phyloP scores from a whole-genome alignment of 2,888 invertebrate species.

The Erebia epiphron region DNA sequence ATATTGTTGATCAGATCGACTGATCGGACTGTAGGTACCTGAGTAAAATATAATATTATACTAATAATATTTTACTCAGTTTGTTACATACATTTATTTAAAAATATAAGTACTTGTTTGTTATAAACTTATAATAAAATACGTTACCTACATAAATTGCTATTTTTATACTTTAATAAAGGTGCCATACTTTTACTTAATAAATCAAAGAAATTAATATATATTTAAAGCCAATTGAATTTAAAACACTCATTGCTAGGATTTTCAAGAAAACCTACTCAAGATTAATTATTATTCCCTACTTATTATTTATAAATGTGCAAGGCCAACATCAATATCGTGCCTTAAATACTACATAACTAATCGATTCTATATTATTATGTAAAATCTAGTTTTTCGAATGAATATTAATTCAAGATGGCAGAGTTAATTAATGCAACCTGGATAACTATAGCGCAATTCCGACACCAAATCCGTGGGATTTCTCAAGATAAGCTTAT shows the following conservation, averaged over 20 bases:
- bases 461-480: not conserved
- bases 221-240: not conserved
- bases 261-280: not conserved
- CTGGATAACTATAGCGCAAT: not conserved
- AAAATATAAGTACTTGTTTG: too few relatives aligned
- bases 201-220: too few relatives aligned
- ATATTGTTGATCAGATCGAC: too few relatives aligned
- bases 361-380: not conserved
- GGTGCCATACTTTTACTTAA: too few relatives aligned
- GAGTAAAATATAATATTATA: too few relatives aligned
- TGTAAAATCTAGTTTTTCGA: not conserved
- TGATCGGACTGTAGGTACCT: too few relatives aligned
- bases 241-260: not conserved
- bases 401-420: not conserved
- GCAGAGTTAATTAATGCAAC: not conserved
- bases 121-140: too few relatives aligned
- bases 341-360: not conserved
- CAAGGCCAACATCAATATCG: not conserved
- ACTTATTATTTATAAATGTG: not conserved
- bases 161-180: too few relatives aligned
- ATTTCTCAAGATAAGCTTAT: not conserved
- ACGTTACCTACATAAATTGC: too few relatives aligned
- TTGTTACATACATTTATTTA: too few relatives aligned
- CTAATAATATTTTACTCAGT: too few relatives aligned
- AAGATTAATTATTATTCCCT: not conserved